Evolutionary conservation across 2,888 invertebrate genomes (phyloP).

Genomic region (Dasypogon diadema): DNA sequence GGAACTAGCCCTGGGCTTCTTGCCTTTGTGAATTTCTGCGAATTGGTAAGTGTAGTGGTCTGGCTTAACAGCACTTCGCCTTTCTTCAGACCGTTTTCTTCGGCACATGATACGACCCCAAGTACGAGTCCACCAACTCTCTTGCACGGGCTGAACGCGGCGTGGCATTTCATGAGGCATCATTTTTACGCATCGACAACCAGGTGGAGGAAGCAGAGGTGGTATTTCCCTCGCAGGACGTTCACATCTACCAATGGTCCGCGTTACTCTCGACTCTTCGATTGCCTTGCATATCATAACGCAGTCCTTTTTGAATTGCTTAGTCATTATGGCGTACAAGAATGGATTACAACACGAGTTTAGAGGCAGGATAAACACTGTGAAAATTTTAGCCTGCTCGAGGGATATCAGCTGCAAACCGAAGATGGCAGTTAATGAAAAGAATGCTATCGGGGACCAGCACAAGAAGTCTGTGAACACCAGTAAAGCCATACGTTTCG

Average conservation of each 20-base stretch:
- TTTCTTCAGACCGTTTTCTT: conserved; percentile 60
- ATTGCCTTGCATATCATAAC: conserved; percentile 95
- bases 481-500: conserved; percentile 95
- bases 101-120: conserved; percentile 68
- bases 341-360: conserved; percentile 99
- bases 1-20: conserved; percentile 83
- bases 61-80: conserved; percentile 70
- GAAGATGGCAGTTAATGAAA: conserved; percentile 92
- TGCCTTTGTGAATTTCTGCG: conserved; percentile 78
- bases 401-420: conserved; percentile 91
- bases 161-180: conserved; percentile 67
- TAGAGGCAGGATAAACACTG: conserved; percentile 94
- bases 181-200: conserved; percentile 70
- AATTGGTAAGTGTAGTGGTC: conserved; percentile 82
- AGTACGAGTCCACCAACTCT: conserved; percentile 63
- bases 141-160: conserved; percentile 64
- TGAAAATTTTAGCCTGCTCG: conserved; percentile 96
- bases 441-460: conserved; percentile 98
- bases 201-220: conserved; percentile 68
- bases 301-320: conserved; percentile 98
- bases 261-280: conserved; percentile 91
- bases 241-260: conserved; percentile 88
- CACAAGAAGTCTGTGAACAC: conserved; percentile 98
- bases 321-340: conserved; percentile 96
- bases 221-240: conserved; percentile 81